Base-by-base conservation (phyloP, 1,140 invertebrate species). In the Brachionus asplanchnoidis region DNA sequence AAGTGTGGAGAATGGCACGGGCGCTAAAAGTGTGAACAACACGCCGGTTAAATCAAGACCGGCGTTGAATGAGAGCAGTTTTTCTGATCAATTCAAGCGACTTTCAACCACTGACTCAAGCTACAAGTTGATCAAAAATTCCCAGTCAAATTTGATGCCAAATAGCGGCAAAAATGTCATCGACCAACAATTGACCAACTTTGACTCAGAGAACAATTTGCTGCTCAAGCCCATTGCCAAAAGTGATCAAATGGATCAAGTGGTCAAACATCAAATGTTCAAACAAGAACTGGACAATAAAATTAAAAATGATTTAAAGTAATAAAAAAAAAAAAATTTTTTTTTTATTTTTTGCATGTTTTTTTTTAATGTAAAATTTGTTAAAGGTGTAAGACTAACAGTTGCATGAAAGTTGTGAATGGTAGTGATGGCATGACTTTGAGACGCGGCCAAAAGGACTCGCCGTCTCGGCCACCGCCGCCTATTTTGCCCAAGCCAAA, bases 401-500 rank as follows among this genome's bases (percentile, higher is more conserved):
- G 23, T 40, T 42, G 68, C 68, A 73, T 73, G 68, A 73, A 73
- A 73, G 32, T 28, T 28, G 26, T 73, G 4, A 73, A 73, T 12
- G n/a, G 20, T 77, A 36, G 46, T 77, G 32, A 77, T 77, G 6
- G 20, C 23, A 46, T 46, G 17, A 77, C 42, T 23, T 77, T 77
- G 42, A 77, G 23, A 28, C 73, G 73, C 50, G 44, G 73, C 28
- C 40, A 77, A 20, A 50, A 77, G 5, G 73, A 77, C 42, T 77
- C 73, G 32, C 73, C 73, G 7, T 77, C 73, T 26, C 42, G 73
- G 46, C 79, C 79, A n/a, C 79, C 79, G 23, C 79, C 79, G 12
- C 79, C 79, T 0, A 65, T 46, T 42, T 23, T 82, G 26, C 79
- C 79, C 7, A 82, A 82, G 60, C 79, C 79, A 14, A 82, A 82